Base-by-base conservation (phyloP, 2,888 invertebrate species). In the Mamestra brassicae region DNA sequence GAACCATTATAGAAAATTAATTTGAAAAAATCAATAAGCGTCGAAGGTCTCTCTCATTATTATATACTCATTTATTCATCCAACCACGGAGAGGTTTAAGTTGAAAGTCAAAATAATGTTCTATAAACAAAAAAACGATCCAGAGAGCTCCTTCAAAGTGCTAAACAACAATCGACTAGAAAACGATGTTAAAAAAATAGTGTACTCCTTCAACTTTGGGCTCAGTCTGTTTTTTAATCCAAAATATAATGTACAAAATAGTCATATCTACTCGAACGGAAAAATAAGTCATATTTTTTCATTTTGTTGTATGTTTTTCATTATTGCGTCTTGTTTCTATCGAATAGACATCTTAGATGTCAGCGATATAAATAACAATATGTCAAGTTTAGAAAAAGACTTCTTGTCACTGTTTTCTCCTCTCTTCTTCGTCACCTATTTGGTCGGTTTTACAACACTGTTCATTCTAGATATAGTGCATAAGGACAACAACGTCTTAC, bases 381-480 rank as follows among this genome's bases (percentile, higher is more conserved):
- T 74, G 52, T 26, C 67, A 17, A 7, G 17, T 26, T 26, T 74
- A 58, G 77, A 66, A 34, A 50, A 62, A 6, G 17, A 69, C 11
- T 50, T 50, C 0, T 36, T 70, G 7, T 10, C 34, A 10, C 1
- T 78, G 1, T 34, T 50, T 0, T 0, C 7, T 5, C 3, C 10
- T 17, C 0, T 54, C 1, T 55, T 26, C 10, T 55, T 70, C 0
- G n/a, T 55, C 6, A 4, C 5, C 10, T 63, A n/a, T 38, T 13
- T 62, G 1, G 6, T 63, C 11, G 55, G 58, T 26, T 76, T 54
- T 38, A 34, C 57, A 10, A 47, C 26, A 34, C 10, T 66, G 15
- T 75, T 66, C 10, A 54, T 74, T 58, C 5, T 75, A 6, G 68
- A 75, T 15, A 60, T 76, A 10, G 6, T 63, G 11, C 66, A 81